These are phyloP conservation scores for Caenorhabditis latens DNA, from an alignment of 1,140 invertebrate species.

Conservation along the genomic window DNA sequence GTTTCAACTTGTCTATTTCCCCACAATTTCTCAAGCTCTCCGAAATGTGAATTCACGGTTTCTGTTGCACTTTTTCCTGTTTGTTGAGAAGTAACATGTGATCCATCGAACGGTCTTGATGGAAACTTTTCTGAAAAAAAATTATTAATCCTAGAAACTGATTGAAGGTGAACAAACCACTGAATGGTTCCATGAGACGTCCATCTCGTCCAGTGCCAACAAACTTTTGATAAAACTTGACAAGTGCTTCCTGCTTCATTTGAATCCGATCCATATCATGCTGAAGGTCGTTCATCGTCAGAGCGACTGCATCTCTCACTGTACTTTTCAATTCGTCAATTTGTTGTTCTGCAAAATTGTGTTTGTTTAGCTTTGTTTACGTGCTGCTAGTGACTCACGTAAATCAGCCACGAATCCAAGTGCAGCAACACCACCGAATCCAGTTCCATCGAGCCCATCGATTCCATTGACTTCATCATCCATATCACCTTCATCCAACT, in stretches of 20 bases:
- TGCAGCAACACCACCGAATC: background rate
- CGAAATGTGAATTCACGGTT: background rate
- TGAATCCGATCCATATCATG: constrained; percentile 22
- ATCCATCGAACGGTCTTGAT: constrained; percentile 22
- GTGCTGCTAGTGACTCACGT: constrained; percentile 23
- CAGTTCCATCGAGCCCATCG: background rate
- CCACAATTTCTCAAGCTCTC: constrained; percentile 1
- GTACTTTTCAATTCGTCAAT: constrained; percentile 41
- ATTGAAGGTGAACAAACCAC: background rate
- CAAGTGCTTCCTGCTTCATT: constrained; percentile 2
- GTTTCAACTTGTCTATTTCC: background rate
- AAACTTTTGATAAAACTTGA: background rate
- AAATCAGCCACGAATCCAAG: background rate
- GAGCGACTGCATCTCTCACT: constrained; percentile 40
- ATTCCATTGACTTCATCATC: background rate
- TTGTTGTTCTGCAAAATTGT: constrained; percentile 42
- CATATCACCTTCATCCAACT: background rate
- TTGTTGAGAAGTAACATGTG: background rate
- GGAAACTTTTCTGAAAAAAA: constrained; percentile 12
- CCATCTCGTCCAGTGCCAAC: background rate
- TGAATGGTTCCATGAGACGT: background rate
- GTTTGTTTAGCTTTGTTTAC: constrained; percentile 40
- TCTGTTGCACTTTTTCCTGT: background rate
- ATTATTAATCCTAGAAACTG: background rate
- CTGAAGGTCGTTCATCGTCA: constrained; percentile 30